Evolutionary conservation across 1,140 invertebrate genomes (phyloP).

Genomic region (Halyomorpha halys): DNA sequence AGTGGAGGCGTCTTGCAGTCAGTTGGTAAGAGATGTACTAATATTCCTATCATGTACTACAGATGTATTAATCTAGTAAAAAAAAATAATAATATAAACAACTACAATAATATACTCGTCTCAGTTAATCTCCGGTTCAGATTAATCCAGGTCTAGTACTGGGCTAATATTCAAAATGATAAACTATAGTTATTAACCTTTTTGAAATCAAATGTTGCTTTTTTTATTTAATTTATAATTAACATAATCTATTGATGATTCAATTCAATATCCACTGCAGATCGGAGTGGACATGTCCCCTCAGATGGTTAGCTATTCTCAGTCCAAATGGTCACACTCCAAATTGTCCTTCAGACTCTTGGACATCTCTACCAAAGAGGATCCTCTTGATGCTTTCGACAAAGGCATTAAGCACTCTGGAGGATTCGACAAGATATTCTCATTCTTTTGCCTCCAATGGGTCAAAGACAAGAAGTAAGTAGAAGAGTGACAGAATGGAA

Average conservation of each 20-base stretch:
- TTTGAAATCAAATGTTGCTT: too few relatives aligned
- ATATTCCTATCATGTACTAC: too few relatives aligned
- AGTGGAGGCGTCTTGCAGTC: constrained; percentile 37
- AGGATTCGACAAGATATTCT: constrained; percentile 29
- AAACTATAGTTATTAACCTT: too few relatives aligned
- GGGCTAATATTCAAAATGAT: too few relatives aligned
- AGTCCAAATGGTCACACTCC: constrained; percentile 30
- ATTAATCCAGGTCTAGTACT: too few relatives aligned
- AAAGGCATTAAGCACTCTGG: background rate
- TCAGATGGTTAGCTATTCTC: constrained; percentile 35
- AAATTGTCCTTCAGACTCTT: constrained; percentile 27
- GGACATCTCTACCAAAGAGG: constrained; percentile 10
- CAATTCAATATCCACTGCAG: constrained; percentile 3
- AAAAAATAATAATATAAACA: too few relatives aligned
- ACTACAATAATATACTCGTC: too few relatives aligned
- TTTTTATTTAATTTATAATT: too few relatives aligned
- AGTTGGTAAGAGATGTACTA: constrained; percentile 19
- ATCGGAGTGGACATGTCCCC: constrained; percentile 35
- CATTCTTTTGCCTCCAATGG: constrained; percentile 24
- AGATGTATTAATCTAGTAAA: too few relatives aligned
- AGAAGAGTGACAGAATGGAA: background rate
- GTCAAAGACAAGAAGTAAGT: constrained; percentile 20
- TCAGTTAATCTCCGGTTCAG: too few relatives aligned
- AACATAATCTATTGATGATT: too few relatives aligned
- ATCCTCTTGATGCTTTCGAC: background rate